Percentiles rank a stretch among this genome's conserved stretches.
Evolutionary conservation across 2,797 vertebrate genomes (phyloP).

Genomic region (Remorina albescens): DNA sequence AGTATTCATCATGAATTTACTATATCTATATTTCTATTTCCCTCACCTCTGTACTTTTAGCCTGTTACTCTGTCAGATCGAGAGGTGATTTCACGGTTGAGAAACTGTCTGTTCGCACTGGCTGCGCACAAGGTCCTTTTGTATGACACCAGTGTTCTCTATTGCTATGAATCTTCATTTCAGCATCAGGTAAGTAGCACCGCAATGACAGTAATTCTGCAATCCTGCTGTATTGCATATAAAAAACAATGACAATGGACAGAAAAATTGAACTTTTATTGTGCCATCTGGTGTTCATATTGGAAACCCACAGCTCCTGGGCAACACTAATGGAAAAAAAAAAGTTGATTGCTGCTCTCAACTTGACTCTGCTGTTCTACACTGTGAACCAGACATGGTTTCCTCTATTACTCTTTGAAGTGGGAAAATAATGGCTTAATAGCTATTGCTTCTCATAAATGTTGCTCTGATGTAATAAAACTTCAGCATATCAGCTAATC

Average conservation of each 20-base stretch:
- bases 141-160: slow-evolving; percentile 96
- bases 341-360: neutral
- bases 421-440: slow-evolving; percentile 3
- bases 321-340: slow-evolving; percentile 1
- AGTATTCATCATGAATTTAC: neutral
- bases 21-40: neutral
- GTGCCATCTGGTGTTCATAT: slow-evolving; percentile 54
- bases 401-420: slow-evolving; percentile 17
- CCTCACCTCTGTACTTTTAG: slow-evolving; percentile 74
- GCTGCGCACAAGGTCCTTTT: slow-evolving; percentile 90
- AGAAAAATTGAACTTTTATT: neutral
- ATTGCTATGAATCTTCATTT: slow-evolving; percentile 95
- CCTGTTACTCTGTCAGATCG: slow-evolving; percentile 90
- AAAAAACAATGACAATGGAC: neutral
- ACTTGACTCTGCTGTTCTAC: slow-evolving; percentile 17
- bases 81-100: slow-evolving; percentile 96
- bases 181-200: slow-evolving; percentile 88
- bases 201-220: neutral
- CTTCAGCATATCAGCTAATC: neutral
- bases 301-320: slow-evolving; percentile 12
- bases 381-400: neutral
- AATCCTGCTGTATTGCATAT: neutral
- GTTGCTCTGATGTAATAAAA: neutral
- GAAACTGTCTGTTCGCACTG: slow-evolving; percentile 93
- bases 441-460: slow-evolving; percentile 6